These are phyloP conservation scores for Catagonus wagneri DNA, from an alignment of 2,113 vertebrate genomes.

Conservation along the genomic window DNA sequence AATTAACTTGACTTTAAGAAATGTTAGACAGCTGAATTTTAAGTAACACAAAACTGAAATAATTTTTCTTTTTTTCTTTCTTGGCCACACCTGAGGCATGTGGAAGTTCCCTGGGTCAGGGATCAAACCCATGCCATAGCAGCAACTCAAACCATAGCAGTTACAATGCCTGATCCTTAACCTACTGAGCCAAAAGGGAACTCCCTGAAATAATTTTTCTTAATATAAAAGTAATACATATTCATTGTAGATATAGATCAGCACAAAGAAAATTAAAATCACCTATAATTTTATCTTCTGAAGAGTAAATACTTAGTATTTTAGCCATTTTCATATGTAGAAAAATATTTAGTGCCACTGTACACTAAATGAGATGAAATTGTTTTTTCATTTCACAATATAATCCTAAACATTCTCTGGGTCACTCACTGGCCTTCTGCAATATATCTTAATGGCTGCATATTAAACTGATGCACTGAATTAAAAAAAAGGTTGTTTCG, in stretches of 20 bases:
- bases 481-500: not conserved
- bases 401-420: not conserved
- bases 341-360: not conserved
- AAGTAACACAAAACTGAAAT: slow-evolving; percentile 36
- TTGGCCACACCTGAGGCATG: no score
- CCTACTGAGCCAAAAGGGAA: no score
- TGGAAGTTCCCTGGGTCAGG: no score
- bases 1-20: slow-evolving; percentile 47
- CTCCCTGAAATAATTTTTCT: slow-evolving; percentile 3
- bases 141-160: no score
- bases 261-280: not conserved
- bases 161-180: no score
- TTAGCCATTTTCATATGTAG: slow-evolving; percentile 8
- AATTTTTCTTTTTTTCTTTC: not conserved
- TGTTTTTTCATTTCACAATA: not conserved
- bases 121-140: no score
- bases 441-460: slow-evolving; percentile 37
- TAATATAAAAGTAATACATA: not conserved
- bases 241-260: not conserved
- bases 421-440: not conserved
- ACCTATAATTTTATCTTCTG: not conserved
- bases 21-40: slow-evolving; percentile 30
- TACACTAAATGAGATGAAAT: no score
- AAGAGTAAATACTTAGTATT: not conserved
- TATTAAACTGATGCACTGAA: not conserved